Percentiles rank a stretch among this genome's conserved stretches.
Evolutionary conservation across 2,888 invertebrate species (phyloP).

Genomic region (Hydraecia micacea): DNA sequence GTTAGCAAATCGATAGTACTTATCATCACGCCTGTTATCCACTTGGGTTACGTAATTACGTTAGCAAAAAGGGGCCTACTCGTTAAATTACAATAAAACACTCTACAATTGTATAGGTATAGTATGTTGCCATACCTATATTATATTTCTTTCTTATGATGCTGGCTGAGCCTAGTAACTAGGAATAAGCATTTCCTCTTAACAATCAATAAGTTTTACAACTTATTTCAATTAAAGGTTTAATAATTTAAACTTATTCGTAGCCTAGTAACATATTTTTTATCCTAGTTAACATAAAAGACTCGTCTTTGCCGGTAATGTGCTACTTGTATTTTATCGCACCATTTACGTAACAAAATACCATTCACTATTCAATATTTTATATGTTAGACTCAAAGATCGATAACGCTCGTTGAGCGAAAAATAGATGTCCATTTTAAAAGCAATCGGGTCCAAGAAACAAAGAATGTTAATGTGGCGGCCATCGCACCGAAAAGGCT

Average conservation of each 20-base stretch:
- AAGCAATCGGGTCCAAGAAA: not conserved
- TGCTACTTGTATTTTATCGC: constrained; percentile 8
- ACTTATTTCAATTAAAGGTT: too few relatives aligned
- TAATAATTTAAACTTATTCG: too few relatives aligned
- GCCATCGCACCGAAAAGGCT: not conserved
- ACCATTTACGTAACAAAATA: not conserved
- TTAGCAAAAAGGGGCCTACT: not conserved
- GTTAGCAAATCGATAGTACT: too few relatives aligned
- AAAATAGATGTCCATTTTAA: not conserved
- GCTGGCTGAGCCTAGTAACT: constrained; percentile 10
- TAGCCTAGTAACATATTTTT: constrained; percentile 7
- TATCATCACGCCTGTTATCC: not conserved
- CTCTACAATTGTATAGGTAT: too few relatives aligned
- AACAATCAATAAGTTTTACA: too few relatives aligned
- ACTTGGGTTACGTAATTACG: not conserved
- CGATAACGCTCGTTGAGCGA: not conserved
- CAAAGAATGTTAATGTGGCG: not conserved
- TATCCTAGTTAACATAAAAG: not conserved
- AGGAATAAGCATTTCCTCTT: too few relatives aligned
- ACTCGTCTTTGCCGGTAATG: not conserved
- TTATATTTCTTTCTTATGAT: not conserved
- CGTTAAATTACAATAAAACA: not conserved
- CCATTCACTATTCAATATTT: not conserved
- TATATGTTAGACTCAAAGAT: not conserved
- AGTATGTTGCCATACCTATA: too few relatives aligned